Evolutionary conservation across 2,113 vertebrate genomes (phyloP).

Genomic region (Odobenus rosmarus): DNA sequence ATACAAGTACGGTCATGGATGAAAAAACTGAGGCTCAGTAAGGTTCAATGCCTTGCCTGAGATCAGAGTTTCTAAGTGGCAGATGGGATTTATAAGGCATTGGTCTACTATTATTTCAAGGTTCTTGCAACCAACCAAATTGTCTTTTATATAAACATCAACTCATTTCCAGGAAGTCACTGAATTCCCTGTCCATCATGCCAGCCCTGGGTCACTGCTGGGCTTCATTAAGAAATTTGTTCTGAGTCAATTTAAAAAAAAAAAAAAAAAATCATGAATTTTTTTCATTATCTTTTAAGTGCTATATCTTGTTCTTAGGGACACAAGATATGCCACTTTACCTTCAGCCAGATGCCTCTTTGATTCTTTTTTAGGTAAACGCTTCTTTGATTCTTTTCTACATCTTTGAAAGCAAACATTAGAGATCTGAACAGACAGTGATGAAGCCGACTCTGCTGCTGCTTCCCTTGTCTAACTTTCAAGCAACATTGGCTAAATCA

Average conservation of each 20-base stretch:
- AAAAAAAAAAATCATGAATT: not conserved
- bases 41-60: not conserved
- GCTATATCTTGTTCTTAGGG: not conserved
- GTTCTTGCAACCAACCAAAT: not conserved
- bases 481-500: constrained; percentile 67
- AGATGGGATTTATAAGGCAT: not conserved
- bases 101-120: not conserved
- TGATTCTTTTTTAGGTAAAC: constrained; percentile 37
- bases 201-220: not conserved
- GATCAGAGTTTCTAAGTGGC: not conserved
- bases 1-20: not conserved
- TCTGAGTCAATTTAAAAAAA: not conserved
- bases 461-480: constrained; percentile 20
- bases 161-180: not conserved
- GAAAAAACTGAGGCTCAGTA: not conserved
- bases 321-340: not conserved
- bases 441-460: not conserved
- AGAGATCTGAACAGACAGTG: not conserved
- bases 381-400: constrained; percentile 28
- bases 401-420: constrained; percentile 59
- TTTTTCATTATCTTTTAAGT: not conserved
- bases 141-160: not conserved
- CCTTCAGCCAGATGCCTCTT: not conserved
- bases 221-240: not conserved
- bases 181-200: not conserved